A percentile compares a stretch with the other conserved stretches of the same genome.
Conservation (phyloP, 2,888 invertebrate species). For the Smittia sp. region DNA sequence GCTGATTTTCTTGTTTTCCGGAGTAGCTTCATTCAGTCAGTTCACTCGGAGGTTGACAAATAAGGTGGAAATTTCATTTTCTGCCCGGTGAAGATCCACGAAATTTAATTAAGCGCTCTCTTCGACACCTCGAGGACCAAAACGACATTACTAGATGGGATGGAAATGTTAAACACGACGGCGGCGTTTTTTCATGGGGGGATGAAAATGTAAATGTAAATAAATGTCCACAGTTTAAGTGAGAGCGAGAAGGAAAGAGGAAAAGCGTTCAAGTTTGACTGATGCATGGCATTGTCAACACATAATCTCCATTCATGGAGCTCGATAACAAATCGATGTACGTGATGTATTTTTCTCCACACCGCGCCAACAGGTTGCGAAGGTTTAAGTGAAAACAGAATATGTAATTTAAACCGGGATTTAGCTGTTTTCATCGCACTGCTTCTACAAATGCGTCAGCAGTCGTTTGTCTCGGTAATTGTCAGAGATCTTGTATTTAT, state of each 20-base stretch:
- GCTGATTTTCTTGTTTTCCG: too few relatives aligned
- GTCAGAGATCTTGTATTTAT: too few relatives aligned
- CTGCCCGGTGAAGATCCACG: too few relatives aligned
- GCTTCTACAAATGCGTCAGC: neutral
- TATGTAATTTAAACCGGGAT: conserved; percentile 12
- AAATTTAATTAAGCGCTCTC: conserved; percentile 3
- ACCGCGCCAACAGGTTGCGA: neutral
- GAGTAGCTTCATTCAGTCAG: too few relatives aligned
- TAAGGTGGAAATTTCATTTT: too few relatives aligned
- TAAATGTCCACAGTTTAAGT: neutral
- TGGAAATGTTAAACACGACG: neutral
- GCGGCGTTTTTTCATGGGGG: neutral
- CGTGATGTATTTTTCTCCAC: conserved; percentile 35
- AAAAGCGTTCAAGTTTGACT: neutral
- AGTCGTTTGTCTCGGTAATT: too few relatives aligned
- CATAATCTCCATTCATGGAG: conserved; percentile 26
- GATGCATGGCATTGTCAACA: conserved; percentile 23
- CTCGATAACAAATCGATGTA: conserved; percentile 28
- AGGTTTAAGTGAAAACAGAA: conserved; percentile 7
- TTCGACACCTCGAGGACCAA: neutral
- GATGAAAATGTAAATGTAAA: neutral
- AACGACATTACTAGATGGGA: neutral
- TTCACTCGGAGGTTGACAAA: too few relatives aligned
- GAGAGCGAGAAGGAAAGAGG: too few relatives aligned
- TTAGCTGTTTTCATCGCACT: neutral